Evolutionary conservation across 2,888 invertebrate genomes (phyloP).

Genomic region (Alloscopus bannaensis): DNA sequence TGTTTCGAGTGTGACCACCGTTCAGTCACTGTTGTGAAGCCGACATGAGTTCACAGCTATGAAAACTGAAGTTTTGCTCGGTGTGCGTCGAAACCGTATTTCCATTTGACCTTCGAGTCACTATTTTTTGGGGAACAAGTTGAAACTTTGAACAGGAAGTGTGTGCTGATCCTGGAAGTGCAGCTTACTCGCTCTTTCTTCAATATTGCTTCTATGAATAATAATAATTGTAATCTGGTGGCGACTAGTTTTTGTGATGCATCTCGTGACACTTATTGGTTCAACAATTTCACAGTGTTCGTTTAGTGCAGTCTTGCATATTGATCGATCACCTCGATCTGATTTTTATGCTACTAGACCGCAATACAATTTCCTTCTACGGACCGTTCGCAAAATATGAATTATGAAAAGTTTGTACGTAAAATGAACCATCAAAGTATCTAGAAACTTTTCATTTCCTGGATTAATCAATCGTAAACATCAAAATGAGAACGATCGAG

Average conservation of each 20-base stretch:
- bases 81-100: too few relatives aligned
- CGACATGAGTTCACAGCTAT: conserved; percentile 27
- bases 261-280: too few relatives aligned
- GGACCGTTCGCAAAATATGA: too few relatives aligned
- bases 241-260: conserved; percentile 10
- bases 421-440: too few relatives aligned
- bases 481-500: conserved; percentile 45
- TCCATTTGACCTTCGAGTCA: too few relatives aligned
- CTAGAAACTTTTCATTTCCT: neutral
- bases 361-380: too few relatives aligned
- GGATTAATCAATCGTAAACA: neutral
- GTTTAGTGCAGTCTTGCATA: neutral
- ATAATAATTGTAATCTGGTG: too few relatives aligned
- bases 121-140: conserved; percentile 18
- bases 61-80: conserved; percentile 12
- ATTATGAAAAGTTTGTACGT: too few relatives aligned
- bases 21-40: conserved; percentile 41
- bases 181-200: too few relatives aligned
- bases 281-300: neutral
- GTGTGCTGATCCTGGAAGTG: neutral
- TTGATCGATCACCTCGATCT: too few relatives aligned
- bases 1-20: conserved; percentile 3
- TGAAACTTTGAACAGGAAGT: conserved; percentile 20
- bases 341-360: too few relatives aligned
- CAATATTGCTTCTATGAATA: neutral